Evolutionary conservation across 2,888 invertebrate species (phyloP), one percentile per base, ranked within the genome.

Genomic region (Ichneumoninae sp.): DNA sequence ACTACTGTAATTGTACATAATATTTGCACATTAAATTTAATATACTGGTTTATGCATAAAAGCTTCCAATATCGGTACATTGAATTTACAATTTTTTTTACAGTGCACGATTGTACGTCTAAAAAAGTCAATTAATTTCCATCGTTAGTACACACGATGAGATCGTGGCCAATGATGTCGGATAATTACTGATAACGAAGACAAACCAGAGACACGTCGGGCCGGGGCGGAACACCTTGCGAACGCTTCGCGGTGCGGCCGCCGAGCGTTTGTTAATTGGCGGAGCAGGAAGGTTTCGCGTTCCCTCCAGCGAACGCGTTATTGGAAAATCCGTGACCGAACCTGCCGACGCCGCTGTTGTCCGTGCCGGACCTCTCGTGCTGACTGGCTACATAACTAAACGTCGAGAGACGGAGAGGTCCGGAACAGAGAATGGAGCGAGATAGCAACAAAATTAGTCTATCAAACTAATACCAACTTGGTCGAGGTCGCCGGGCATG

Each of bases 391-490:
- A n/a, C 22, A 44, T 16, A 73, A 47, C 73, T 57, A 73, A 40
- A 44, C n/a, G 26, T 19, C 0, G 70, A 19, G 52, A 47, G 47
- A 44, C 30, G 22, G 19, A 54, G 8, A 6, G 54, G 54, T 2
- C 10, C 54, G 54, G 22, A 5, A 19, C 8, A 30, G 60, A 6
- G 63, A 60, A 60, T 0, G 26, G 60, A 30, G 33, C 63, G 33
- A n/a, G 63, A 63, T 63, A 63, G 16, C 22, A 52, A 57, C 60
- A 81, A 73, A 81, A 83, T 69, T 66, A 83, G 74, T 81, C 78
- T 74, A 83, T 83, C 83, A 81, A 83, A 83, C 83, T 83, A 74
- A 83, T 83, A 74, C 74, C 69, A 74, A 83, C 83, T 83, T 83
- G 70, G 57, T 73, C 57, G 79, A 79, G 26, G 40, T 74, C 10